phyloP scores from a whole-genome alignment of 2,113 vertebrate species.

The Anoplopoma fimbria region DNA sequence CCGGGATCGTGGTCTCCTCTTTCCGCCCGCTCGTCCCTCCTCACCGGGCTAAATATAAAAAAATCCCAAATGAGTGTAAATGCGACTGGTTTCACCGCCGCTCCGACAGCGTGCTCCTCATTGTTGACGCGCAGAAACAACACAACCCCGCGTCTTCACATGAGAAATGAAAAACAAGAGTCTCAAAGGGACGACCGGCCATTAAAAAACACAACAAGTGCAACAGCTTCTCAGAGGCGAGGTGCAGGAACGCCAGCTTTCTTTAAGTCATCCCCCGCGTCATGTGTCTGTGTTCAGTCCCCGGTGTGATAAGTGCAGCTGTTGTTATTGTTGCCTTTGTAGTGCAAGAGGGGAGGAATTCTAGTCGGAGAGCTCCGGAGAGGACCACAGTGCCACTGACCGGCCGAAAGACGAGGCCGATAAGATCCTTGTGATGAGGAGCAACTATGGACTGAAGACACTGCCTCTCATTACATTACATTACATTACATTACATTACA shows the following conservation, averaged over 20 bases:
- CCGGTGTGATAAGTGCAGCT: conserved; percentile 65
- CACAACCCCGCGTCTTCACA: conserved; percentile 29
- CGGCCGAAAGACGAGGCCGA: conserved; percentile 54
- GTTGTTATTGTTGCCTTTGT: conserved; percentile 79
- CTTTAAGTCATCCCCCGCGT: conserved; percentile 53
- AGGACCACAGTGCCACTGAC: conserved; percentile 76
- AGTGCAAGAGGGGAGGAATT: conserved; percentile 37
- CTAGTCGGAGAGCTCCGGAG: conserved; percentile 42
- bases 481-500: too few species aligned
- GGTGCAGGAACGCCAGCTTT: not conserved
- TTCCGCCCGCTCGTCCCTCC: conserved; percentile 46
- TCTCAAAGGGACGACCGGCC: conserved; percentile 13
- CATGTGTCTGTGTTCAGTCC: conserved; percentile 40
- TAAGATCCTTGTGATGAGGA: not conserved
- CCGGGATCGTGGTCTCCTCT: conserved; percentile 55
- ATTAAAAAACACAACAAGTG: conserved; percentile 53
- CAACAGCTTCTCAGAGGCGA: conserved; percentile 30
- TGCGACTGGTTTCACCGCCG: conserved; percentile 62
- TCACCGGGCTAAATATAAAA: conserved; percentile 77
- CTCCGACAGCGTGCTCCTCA: conserved; percentile 65
- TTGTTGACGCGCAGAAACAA: conserved; percentile 68
- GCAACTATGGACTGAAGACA: not conserved
- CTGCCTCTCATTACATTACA: not conserved
- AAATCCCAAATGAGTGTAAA: conserved; percentile 69
- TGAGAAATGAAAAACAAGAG: conserved; percentile 17